A percentile compares a stretch with the other conserved stretches of the same genome.
Evolutionary conservation across 2,888 invertebrate species (phyloP).

Genomic region (Limnephilus auricula): DNA sequence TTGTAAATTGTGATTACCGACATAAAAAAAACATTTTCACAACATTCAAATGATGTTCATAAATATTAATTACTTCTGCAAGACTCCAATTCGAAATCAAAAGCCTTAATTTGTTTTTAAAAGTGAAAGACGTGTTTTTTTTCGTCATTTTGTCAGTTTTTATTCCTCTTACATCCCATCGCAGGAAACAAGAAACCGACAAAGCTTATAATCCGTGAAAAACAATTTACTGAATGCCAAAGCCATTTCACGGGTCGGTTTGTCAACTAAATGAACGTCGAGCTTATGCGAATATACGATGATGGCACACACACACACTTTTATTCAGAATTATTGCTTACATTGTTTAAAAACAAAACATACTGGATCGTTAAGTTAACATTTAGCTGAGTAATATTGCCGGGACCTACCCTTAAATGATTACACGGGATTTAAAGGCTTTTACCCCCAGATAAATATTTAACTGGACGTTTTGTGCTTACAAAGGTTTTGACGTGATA

Average conservation of each 20-base stretch:
- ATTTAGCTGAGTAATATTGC: constrained; percentile 9
- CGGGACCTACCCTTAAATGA: background rate
- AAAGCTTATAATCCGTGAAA: constrained; percentile 44
- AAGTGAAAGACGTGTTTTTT: constrained; percentile 8
- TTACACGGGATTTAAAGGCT: background rate
- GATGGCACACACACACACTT: constrained; percentile 12
- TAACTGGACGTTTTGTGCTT: background rate
- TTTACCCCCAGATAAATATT: background rate
- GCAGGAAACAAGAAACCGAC: constrained; percentile 36
- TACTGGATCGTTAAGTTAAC: constrained; percentile 19
- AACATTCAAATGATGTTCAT: background rate
- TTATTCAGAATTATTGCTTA: constrained; percentile 27
- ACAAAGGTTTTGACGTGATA: background rate
- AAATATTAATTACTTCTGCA: background rate
- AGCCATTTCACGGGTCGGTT: constrained; percentile 44
- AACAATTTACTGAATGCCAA: constrained; percentile 41
- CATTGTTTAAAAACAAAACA: constrained; percentile 22
- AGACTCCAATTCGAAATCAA: background rate
- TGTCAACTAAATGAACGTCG: constrained; percentile 43
- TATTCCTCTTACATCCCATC: constrained; percentile 25
- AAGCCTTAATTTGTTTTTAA: background rate
- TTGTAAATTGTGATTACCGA: background rate
- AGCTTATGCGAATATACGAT: constrained; percentile 24
- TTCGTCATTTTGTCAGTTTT: background rate
- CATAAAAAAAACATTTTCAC: background rate